Base-by-base conservation (phyloP, 2,888 invertebrate genomes). In the Poecilobothrus nobilitatus region DNA sequence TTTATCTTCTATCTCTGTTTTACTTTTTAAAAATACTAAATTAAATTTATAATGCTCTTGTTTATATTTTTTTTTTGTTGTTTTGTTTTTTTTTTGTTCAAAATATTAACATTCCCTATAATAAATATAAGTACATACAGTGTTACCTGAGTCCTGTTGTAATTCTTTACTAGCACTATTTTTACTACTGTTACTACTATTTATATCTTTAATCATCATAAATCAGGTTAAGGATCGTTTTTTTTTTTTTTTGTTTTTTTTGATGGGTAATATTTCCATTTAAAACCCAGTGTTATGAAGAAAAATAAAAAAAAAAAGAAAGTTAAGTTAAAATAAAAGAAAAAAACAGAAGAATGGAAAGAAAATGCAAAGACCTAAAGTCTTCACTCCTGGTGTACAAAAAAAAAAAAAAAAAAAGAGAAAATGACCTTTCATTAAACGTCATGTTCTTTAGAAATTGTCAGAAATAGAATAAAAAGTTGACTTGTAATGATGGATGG, bases 201-300 rank as follows among this genome's bases (percentile, higher is more conserved):
- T 53, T 53, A 53, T 53, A 53, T 53, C 53, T 18, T 53, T 53
- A 53, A 53, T 53, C 53, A 53, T 53, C 53, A 53, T 53, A 53
- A 53, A 53, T 53, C 53, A 53, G 53, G 53, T 53, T 53, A 53
- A n/a, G n/a, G n/a, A 53, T 53, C 9, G 9, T 41, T 41, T 41
- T 15, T 2, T 41, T 3, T 41, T 15, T 41, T 41, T 41, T 41
- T 41, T 3, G 2, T 41, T 18, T 53, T 53, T 53, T 53, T 53
- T 18, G 15, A 18, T 1, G 18, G 15, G 6, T 8, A 12, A 41
- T 41, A 15, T 53, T 53, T 18, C 53, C 18, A 53, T 37, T 37
- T 37, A 37, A 37, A 37, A 37, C 37, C 37, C 5, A 8, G 37
- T 37, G 12, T 37, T 8, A 12, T 37, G 9, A 37, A 37, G 37